A percentile compares a stretch with the other conserved stretches of the same genome.
These are phyloP conservation scores for Ptychoptera contaminata DNA, from an alignment of 2,888 invertebrate genomes.

Conservation along the genomic window DNA sequence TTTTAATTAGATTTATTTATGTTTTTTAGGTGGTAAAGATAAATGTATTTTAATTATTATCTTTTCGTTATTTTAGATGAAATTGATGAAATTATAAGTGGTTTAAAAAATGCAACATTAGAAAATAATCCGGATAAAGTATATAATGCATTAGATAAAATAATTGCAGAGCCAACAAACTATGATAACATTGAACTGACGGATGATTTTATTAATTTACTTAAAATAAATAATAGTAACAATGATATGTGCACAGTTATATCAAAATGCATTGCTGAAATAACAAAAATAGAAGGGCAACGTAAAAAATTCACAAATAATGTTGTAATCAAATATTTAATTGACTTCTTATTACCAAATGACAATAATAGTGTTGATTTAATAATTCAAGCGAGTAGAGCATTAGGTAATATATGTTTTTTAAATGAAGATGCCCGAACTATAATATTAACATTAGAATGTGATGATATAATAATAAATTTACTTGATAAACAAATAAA, in stretches of 20 bases:
- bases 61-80: conserved; percentile 22
- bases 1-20: too few species aligned
- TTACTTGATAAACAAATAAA: conserved; percentile 27
- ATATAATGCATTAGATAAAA: conserved; percentile 21
- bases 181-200: conserved; percentile 28
- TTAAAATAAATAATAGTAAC: conserved; percentile 24
- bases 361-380: conserved; percentile 31
- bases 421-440: conserved; percentile 59
- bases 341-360: conserved; percentile 33
- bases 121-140: conserved; percentile 14
- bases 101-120: conserved; percentile 24
- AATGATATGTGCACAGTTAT: too few species aligned
- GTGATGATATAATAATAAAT: conserved; percentile 33
- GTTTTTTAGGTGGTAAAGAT: too few species aligned
- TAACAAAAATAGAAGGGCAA: conserved; percentile 62
- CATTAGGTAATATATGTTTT: conserved; percentile 78
- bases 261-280: conserved; percentile 62
- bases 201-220: conserved; percentile 23
- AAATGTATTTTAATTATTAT: not conserved
- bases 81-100: conserved; percentile 28
- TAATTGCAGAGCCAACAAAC: conserved; percentile 13
- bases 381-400: conserved; percentile 60
- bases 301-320: conserved; percentile 51
- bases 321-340: conserved; percentile 40
- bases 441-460: conserved; percentile 34